Base-by-base conservation (phyloP, 2,113 vertebrate genomes). In the Oenanthe oenanthe region DNA sequence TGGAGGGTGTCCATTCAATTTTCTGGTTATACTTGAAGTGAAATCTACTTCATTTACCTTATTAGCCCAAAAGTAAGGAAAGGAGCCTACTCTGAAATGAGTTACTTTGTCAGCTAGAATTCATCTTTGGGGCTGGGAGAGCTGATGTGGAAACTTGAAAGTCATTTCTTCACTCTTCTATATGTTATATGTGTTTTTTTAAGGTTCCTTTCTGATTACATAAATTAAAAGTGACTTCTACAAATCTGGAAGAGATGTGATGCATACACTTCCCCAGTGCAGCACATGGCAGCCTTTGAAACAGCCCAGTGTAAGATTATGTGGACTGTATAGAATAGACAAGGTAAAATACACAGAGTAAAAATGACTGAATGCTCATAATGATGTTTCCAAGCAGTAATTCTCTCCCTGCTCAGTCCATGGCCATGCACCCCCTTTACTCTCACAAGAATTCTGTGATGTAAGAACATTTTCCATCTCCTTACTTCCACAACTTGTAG, bases 41-140 rank as follows among this genome's bases (percentile, higher is more conserved):
- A 88, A 94, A 84, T 62, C 60, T 67, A 76, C 78, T 96, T 89
- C 45, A 72, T 82, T 57, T 89, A 62, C 67, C 61, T 89, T 62
- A 77, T 91, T 91, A 94, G 45, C 36, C 20, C 17, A 88, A 92
- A 93, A 73, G 47, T 70, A 58, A 88, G 67, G 67, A 94, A 75
- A 83, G 36, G 21, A 88, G 51, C n/a, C 50, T 89, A 78, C 45
- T 68, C 57, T 58, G 50, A 65, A 78, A 78, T 54, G 20, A 28
- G 38, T 54, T 63, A 53, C 31, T 65, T 57, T 61, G 53, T 72
- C 70, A 89, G 45, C 36, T 34, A 47, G 36, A 88, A 83, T 78
- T 81, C 58, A 67, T 57, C 40, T 57, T 0, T 47, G 26, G 15
- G 51, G 22, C 56, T 57, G 51, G 74, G 74, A 54, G 18, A 26